Evolutionary conservation across 2,888 invertebrate species (phyloP).

Genomic region (Oligia strigilis): DNA sequence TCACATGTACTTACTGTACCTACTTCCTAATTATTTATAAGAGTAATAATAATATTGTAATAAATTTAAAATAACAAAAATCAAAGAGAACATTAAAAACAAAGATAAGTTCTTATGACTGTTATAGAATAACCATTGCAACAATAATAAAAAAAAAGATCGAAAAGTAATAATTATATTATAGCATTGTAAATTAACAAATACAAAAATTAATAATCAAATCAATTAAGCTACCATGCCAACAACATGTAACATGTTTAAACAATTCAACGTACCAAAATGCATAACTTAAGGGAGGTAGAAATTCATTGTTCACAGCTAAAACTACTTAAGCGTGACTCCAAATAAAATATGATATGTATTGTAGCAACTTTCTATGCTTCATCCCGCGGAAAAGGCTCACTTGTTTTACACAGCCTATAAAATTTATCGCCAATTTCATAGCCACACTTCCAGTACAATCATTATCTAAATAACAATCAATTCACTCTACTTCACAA

Average conservation of each 20-base stretch:
- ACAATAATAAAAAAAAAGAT: too few species aligned
- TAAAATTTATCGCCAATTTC: slow-evolving; percentile 15
- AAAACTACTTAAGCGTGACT: neutral
- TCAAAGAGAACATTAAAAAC: too few species aligned
- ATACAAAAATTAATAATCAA: too few species aligned
- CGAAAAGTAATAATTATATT: too few species aligned
- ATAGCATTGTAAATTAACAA: too few species aligned
- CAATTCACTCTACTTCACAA: slow-evolving; percentile 26
- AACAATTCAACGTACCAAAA: neutral
- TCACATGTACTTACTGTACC: neutral
- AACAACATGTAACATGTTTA: neutral
- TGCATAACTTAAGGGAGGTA: neutral
- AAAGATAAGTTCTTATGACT: too few species aligned
- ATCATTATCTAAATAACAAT: slow-evolving; percentile 45
- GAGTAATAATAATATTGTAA: too few species aligned
- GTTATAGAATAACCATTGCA: too few species aligned
- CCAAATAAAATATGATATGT: neutral
- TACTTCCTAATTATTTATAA: too few species aligned
- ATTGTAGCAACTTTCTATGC: neutral
- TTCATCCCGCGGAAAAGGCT: neutral
- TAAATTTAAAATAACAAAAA: too few species aligned
- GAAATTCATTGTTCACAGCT: neutral
- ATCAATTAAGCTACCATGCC: too few species aligned
- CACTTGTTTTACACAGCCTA: neutral
- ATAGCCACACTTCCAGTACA: slow-evolving; percentile 16